Evolutionary conservation across 2,888 invertebrate species (phyloP).

Genomic region (Eutolmus rufibarbis): DNA sequence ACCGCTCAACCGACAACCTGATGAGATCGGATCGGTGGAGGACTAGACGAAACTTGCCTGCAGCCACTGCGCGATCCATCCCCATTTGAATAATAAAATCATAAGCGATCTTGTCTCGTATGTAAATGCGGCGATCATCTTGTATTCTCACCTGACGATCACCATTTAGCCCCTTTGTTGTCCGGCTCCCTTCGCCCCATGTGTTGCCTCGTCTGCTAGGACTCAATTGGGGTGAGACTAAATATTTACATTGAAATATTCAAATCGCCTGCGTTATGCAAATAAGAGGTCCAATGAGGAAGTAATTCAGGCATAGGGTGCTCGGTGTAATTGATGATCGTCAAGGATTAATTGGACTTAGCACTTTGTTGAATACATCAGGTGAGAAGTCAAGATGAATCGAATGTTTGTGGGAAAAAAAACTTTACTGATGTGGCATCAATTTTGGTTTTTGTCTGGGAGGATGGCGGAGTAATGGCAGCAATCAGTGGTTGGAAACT

Average conservation of each 20-base stretch:
- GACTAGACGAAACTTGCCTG: background rate
- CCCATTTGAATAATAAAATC: slow-evolving; percentile 41
- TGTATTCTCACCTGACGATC: slow-evolving; percentile 39
- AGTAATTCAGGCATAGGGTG: background rate
- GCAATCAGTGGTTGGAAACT: slow-evolving; percentile 23
- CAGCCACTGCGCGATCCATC: slow-evolving; percentile 1
- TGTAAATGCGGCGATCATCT: slow-evolving; percentile 35
- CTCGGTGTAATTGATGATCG: slow-evolving; percentile 36
- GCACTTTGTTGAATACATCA: slow-evolving; percentile 24
- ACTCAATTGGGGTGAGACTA: slow-evolving; percentile 30
- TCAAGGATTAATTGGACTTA: slow-evolving; percentile 30
- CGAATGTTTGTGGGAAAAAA: slow-evolving; percentile 3
- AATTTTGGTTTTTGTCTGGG: background rate
- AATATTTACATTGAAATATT: slow-evolving; percentile 41
- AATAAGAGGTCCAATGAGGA: slow-evolving; percentile 3
- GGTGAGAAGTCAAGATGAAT: slow-evolving; percentile 30
- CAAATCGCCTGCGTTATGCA: slow-evolving; percentile 34
- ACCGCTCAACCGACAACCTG: slow-evolving; percentile 28
- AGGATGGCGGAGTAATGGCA: background rate
- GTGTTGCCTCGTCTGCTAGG: background rate
- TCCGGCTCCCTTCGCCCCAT: background rate
- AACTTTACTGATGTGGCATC: background rate
- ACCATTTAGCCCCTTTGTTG: slow-evolving; percentile 34
- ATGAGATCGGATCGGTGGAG: background rate
- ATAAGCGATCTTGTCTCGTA: slow-evolving; percentile 42